Percentiles rank a stretch among this genome's conserved stretches.
phyloP scores from a whole-genome alignment of 2,113 vertebrate species.

The Eolophus roseicapilla region DNA sequence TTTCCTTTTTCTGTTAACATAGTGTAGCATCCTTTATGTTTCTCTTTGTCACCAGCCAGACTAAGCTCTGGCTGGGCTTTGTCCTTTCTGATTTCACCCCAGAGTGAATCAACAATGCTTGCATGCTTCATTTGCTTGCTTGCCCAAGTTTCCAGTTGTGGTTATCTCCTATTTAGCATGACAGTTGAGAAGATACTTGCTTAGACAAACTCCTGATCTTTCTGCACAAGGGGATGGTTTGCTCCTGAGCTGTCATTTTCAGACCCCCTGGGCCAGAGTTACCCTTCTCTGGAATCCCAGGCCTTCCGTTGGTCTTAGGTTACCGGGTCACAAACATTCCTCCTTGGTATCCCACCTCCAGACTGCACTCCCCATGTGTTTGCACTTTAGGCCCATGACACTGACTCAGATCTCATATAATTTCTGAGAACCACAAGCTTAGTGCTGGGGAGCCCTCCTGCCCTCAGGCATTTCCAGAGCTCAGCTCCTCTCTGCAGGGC shows the following conservation, averaged over 20 bases:
- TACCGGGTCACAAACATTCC: not conserved
- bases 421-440: not conserved
- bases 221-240: not conserved
- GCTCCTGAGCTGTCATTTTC: not conserved
- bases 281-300: not conserved
- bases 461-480: not conserved
- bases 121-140: not conserved
- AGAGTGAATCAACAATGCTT: not conserved
- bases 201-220: not conserved
- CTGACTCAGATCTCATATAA: not conserved
- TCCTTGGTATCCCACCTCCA: not conserved
- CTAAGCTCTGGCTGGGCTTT: not conserved
- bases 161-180: not conserved
- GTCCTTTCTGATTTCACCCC: not conserved
- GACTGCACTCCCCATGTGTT: not conserved
- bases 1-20: not conserved
- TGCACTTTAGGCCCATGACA: not conserved
- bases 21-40: rapidly evolving
- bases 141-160: not conserved
- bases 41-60: not conserved
- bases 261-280: not conserved
- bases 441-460: not conserved
- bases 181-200: not conserved
- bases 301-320: not conserved
- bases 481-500: not conserved